Conservation (phyloP, 2,113 vertebrate species). For the Petromus typicus region DNA sequence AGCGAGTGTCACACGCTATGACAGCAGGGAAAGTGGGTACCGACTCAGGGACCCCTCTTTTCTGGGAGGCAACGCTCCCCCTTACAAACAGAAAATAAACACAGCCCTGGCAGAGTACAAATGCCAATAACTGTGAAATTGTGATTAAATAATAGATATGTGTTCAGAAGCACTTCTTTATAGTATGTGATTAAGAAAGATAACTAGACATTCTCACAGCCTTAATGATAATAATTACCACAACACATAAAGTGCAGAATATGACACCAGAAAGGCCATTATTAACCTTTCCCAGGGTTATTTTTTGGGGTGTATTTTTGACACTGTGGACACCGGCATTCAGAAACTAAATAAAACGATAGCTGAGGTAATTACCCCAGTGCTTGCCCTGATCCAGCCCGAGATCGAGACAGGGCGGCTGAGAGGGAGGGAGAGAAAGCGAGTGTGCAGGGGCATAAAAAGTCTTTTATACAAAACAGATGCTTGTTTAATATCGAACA, state of each 20-base stretch:
- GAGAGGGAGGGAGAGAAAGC: constrained; percentile 60
- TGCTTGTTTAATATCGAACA: constrained; percentile 88
- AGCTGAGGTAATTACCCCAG: constrained; percentile 76
- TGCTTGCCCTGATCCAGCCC: constrained; percentile 67
- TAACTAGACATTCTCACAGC: constrained; percentile 96
- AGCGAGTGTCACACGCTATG: constrained; percentile 84
- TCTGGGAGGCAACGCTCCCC: constrained; percentile 89
- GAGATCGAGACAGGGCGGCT: constrained; percentile 61
- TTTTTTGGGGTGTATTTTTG: constrained; percentile 88
- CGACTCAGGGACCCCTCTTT: constrained; percentile 85
- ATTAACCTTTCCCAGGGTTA: constrained; percentile 95
- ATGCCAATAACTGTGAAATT: constrained; percentile 94
- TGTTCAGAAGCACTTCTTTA: constrained; percentile 93
- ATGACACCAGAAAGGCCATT: constrained; percentile 96
- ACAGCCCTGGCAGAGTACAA: constrained; percentile 90
- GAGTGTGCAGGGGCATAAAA: constrained; percentile 56
- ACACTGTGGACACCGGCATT: constrained; percentile 88
- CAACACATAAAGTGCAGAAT: constrained; percentile 92
- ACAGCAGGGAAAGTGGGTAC: constrained; percentile 88
- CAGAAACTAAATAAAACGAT: constrained; percentile 86
- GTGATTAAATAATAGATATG: constrained; percentile 99
- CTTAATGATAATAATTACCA: constrained; percentile 99
- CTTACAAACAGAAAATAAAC: constrained; percentile 96
- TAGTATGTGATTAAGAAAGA: constrained; percentile 96
- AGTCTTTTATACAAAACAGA: constrained; percentile 85